Evolutionary conservation across 2,113 vertebrate genomes (phyloP).

Genomic region (Epinephelus cyanopodus): DNA sequence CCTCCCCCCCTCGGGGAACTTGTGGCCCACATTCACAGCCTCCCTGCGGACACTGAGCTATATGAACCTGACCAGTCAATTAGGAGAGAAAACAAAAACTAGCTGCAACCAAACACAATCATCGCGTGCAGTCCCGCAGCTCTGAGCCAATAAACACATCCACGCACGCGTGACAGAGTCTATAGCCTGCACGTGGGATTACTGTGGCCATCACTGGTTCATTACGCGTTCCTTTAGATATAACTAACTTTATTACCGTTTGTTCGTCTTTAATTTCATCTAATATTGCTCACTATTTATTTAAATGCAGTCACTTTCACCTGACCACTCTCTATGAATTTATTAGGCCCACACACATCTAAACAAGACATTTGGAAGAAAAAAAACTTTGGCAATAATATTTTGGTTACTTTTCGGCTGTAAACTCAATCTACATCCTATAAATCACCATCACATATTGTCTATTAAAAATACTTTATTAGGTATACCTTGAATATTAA

Average conservation of each 20-base stretch:
- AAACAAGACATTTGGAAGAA: neutral
- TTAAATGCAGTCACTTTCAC: too few species aligned
- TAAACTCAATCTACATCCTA: neutral
- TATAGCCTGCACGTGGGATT: neutral
- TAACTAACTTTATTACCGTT: neutral
- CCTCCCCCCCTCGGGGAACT: conserved; percentile 51
- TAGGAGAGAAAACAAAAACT: conserved; percentile 55
- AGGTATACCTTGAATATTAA: too few species aligned
- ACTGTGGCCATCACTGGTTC: neutral
- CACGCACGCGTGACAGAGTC: conserved; percentile 8
- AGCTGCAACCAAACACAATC: conserved; percentile 44
- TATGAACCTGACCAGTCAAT: conserved; percentile 66
- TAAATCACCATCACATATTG: neutral
- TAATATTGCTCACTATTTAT: neutral
- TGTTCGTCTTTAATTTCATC: neutral
- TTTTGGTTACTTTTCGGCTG: neutral
- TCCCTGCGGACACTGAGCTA: conserved; percentile 41
- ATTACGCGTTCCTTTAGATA: neutral
- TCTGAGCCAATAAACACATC: conserved; percentile 32
- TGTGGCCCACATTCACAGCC: conserved; percentile 54
- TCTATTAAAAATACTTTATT: neutral
- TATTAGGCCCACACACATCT: neutral
- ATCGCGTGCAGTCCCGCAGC: conserved; percentile 41
- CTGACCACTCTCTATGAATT: neutral
- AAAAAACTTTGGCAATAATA: too few species aligned